These are phyloP conservation scores for Neotoma lepida DNA, from an alignment of 2,113 vertebrate genomes.

Conservation along the genomic window DNA sequence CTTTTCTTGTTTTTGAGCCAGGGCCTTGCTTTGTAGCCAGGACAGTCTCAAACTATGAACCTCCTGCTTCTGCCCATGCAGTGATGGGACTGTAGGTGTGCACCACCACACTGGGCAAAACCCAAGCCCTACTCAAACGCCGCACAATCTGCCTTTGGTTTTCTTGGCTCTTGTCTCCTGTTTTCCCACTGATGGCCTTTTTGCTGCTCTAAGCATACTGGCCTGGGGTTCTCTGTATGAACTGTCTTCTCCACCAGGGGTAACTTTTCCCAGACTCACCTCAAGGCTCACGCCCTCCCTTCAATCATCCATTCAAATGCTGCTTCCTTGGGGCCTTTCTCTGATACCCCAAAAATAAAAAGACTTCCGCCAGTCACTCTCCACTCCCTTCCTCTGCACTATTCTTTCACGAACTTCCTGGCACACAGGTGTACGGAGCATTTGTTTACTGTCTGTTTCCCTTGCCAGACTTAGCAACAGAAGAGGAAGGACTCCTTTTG, in stretches of 20 bases:
- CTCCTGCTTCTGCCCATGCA: background rate
- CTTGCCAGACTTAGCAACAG: constrained; percentile 32
- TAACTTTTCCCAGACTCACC: background rate
- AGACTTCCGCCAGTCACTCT: background rate
- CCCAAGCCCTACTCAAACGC: background rate
- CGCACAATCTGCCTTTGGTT: background rate
- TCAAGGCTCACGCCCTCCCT: background rate
- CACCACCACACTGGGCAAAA: background rate
- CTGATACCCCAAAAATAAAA: constrained; percentile 3
- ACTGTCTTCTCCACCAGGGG: background rate
- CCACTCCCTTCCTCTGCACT: background rate
- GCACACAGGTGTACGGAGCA: background rate
- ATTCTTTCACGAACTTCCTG: background rate
- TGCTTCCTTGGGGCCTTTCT: background rate
- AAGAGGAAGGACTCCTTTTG: constrained; percentile 51
- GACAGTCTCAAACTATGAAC: background rate
- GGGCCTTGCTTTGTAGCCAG: background rate
- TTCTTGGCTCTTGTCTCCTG: background rate
- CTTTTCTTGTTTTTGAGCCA: background rate
- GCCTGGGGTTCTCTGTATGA: background rate
- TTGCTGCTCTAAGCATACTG: background rate
- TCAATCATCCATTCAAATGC: background rate
- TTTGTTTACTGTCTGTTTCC: constrained; percentile 48
- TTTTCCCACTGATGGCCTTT: background rate
- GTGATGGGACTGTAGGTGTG: background rate